Base-by-base conservation (phyloP, 1,140 invertebrate genomes). In the Melanaphis sacchari region DNA sequence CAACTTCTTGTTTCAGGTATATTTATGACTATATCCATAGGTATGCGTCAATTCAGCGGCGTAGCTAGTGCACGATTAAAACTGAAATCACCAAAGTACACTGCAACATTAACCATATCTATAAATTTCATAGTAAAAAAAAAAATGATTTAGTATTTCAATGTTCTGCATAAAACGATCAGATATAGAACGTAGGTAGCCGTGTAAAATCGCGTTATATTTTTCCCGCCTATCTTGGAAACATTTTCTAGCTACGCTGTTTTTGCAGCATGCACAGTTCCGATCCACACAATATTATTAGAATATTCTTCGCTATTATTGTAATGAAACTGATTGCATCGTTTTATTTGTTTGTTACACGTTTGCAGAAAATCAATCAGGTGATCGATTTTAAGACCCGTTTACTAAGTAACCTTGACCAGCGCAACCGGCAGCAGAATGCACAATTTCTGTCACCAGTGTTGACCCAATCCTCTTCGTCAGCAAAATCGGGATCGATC, bases 311-410 rank as follows among this genome's bases (percentile, higher is more conserved):
- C 1, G 15, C 31, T 76, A 43, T 6, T 76, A 22, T 76, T n/a
- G 15, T 76, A 76, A 76, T n/a, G n/a, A 76, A 76, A n/a, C 59
- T 76, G 31, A 76, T 76, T 46, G 31, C 22, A 11, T 9, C 40
- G 2, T 76, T 43, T 8, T n/a, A n/a, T 84, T 85, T 22, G 24
- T 41, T 59, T n/a, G 81, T 49, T 66, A 76, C 59, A 21, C 66
- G 84, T 93, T 82, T 49, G 38, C n/a, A 94, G 94, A 94, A 94
- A 94, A 94, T 94, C 94, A 94, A 94, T 88, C 94, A 94, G 87
- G 88, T 94, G 91, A 94, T 94, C 54, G 94, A 94, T 36, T 94
- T 94, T 31, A 94, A 94, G 93, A 94, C 94, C 26, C 93, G 94
- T 36, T 85, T 94, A 59, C 76, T 94, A 4, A 93, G 94, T 46